Percentiles rank a stretch among this genome's conserved stretches.
Conservation (phyloP, 2,888 invertebrate species). For the Synergus gifuensis region DNA sequence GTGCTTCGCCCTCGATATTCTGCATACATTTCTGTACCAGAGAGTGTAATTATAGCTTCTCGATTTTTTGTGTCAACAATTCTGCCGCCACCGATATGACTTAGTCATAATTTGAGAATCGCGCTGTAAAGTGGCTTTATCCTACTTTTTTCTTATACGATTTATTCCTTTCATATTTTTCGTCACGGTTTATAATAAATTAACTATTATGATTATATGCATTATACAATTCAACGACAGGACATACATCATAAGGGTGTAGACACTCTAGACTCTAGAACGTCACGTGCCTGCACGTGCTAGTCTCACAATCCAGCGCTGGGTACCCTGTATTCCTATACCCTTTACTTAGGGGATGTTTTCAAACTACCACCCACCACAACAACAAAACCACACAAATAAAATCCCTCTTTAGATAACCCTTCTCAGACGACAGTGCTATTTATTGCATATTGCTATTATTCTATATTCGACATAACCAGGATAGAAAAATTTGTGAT, state of each 20-base stretch:
- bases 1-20: neutral
- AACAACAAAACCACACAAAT: constrained; percentile 72
- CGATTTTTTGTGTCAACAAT: neutral
- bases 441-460: constrained; percentile 63
- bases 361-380: constrained; percentile 69
- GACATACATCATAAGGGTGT: constrained; percentile 73
- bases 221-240: constrained; percentile 60
- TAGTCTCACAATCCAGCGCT: constrained; percentile 54
- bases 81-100: neutral
- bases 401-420: constrained; percentile 66
- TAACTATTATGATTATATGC: neutral
- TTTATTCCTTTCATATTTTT: neutral
- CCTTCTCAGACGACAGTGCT: constrained; percentile 69
- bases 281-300: constrained; percentile 74
- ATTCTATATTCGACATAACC: neutral
- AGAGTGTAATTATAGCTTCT: neutral
- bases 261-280: neutral
- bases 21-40: too few relatives aligned
- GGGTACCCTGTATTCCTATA: constrained; percentile 49
- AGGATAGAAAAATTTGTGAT: too few relatives aligned
- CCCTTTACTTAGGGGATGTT: constrained; percentile 53
- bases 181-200: neutral
- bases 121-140: neutral
- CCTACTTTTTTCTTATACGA: neutral
- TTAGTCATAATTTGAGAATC: neutral